Percentiles rank a stretch among this genome's conserved stretches.
These are phyloP conservation scores for Ifrita kowaldi DNA, from an alignment of 2,113 vertebrate species.

Conservation along the genomic window DNA sequence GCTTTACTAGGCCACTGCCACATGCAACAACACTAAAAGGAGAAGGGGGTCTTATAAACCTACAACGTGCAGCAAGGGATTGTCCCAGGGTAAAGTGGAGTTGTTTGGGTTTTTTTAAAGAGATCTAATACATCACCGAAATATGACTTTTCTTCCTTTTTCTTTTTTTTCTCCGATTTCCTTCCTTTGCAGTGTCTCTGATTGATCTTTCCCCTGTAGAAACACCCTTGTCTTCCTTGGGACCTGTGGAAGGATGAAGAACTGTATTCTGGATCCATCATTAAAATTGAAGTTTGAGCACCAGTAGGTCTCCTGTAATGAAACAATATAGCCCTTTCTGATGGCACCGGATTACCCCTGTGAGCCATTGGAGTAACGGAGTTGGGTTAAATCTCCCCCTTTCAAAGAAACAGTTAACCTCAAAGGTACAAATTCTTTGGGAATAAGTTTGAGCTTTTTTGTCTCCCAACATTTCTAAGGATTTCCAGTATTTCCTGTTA, in stretches of 20 bases:
- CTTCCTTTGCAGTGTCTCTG: neutral
- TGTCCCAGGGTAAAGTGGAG: neutral
- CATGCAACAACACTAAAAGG: neutral
- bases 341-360: accelerated
- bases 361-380: neutral
- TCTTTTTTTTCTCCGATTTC: neutral
- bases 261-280: neutral
- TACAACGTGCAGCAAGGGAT: neutral
- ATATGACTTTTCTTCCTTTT: neutral
- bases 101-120: neutral
- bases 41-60: neutral
- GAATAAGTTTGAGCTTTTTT: neutral
- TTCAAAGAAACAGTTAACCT: neutral
- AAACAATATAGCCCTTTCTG: neutral
- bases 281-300: neutral
- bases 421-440: neutral
- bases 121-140: neutral
- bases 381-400: neutral
- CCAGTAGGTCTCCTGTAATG: neutral
- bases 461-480: neutral
- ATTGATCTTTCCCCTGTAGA: neutral
- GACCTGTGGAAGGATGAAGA: neutral
- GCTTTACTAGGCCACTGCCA: accelerated
- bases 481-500: neutral
- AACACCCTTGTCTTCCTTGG: neutral